A percentile compares a stretch with the other conserved stretches of the same genome.
phyloP scores from a whole-genome alignment of 2,113 vertebrate species.

The Acanthochromis polyacanthus region DNA sequence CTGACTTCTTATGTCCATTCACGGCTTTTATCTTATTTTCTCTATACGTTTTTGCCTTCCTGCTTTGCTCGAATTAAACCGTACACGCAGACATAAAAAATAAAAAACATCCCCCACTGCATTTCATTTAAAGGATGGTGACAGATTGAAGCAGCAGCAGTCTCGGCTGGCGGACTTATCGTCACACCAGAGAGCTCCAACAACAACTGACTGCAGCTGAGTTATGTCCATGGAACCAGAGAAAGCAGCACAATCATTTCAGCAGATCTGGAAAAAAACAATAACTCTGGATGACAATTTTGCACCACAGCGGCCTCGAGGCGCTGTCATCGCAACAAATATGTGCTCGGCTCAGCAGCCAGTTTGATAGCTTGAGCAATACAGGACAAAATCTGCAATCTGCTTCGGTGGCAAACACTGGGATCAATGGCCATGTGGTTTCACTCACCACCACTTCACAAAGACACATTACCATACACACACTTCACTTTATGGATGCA shows the following conservation, averaged over 20 bases:
- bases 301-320: slow-evolving; percentile 6
- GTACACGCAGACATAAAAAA: neutral
- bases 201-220: slow-evolving; percentile 48
- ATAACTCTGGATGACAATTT: slow-evolving; percentile 37
- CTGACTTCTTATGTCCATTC: slow-evolving; percentile 7
- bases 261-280: slow-evolving; percentile 54
- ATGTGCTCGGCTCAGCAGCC: slow-evolving; percentile 23
- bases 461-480: neutral
- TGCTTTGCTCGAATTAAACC: neutral
- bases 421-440: slow-evolving; percentile 5
- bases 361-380: slow-evolving; percentile 21
- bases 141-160: slow-evolving; percentile 16
- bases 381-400: neutral
- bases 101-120: neutral
- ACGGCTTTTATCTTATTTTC: neutral
- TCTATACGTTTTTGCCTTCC: neutral
- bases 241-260: slow-evolving; percentile 24
- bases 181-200: slow-evolving; percentile 18
- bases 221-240: slow-evolving; percentile 38
- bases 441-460: slow-evolving; percentile 4
- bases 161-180: slow-evolving; percentile 43
- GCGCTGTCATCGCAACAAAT: slow-evolving; percentile 16
- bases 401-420: neutral
- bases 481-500: slow-evolving; percentile 16
- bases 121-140: slow-evolving; percentile 4